phyloP scores from a whole-genome alignment of 2,888 invertebrate species.

The Pterostichus niger region DNA sequence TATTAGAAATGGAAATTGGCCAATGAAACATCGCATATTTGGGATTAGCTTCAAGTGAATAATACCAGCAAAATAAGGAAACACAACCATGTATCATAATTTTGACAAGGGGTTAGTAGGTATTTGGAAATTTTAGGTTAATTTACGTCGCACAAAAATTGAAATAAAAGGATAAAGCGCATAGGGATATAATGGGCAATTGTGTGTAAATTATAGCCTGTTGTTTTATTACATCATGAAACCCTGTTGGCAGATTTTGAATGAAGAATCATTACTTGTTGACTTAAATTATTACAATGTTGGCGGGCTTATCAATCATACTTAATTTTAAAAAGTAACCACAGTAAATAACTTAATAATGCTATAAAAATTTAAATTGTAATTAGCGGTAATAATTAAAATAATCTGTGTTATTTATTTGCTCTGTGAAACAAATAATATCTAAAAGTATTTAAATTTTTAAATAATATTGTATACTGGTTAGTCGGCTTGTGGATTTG shows the following conservation, averaged over 20 bases:
- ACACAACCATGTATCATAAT: constrained; percentile 17
- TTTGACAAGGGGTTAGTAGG: constrained; percentile 12
- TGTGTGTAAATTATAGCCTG: constrained; percentile 39
- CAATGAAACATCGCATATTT: background rate
- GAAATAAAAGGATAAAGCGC: constrained; percentile 26
- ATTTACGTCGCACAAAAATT: constrained; percentile 32
- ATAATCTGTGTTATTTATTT: no score
- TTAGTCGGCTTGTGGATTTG: no score
- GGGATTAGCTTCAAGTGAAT: no score
- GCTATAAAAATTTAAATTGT: no score
- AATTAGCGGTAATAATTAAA: no score
- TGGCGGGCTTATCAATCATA: no score
- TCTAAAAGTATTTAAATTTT: no score
- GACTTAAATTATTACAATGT: background rate
- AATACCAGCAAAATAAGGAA: background rate
- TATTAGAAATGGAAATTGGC: background rate
- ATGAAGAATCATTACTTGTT: constrained; percentile 1
- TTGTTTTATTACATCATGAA: constrained; percentile 21
- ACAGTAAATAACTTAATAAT: no score
- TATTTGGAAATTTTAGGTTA: constrained; percentile 20
- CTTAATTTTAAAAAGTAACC: no score
- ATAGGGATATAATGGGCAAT: constrained; percentile 34
- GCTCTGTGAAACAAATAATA: no score
- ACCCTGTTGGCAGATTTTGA: constrained; percentile 14
- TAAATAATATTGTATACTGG: no score